phyloP scores from a whole-genome alignment of 2,888 invertebrate genomes.

The Trichogramma dendrolimi region DNA sequence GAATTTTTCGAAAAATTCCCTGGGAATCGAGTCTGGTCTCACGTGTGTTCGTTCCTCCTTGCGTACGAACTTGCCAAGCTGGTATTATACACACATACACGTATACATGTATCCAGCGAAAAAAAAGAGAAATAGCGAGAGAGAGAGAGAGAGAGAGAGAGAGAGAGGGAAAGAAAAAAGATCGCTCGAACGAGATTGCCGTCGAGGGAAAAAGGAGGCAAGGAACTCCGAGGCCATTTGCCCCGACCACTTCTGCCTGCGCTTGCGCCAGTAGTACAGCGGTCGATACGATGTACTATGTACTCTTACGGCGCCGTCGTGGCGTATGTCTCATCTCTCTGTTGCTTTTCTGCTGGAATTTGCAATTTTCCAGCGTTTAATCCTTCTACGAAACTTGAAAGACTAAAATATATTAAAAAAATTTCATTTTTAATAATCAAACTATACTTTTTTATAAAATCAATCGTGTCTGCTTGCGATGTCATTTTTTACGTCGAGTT shows the following conservation, averaged over 20 bases:
- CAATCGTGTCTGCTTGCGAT: too few relatives aligned
- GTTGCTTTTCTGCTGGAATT: slow-evolving; percentile 36
- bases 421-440: too few relatives aligned
- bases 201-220: slow-evolving; percentile 25
- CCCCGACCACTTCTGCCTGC: slow-evolving; percentile 29
- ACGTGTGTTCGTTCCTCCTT: neutral
- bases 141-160: neutral
- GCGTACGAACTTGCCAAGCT: too few relatives aligned
- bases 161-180: slow-evolving; percentile 4
- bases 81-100: too few relatives aligned
- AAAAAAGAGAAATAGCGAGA: neutral
- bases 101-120: too few relatives aligned
- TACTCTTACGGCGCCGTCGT: slow-evolving; percentile 17
- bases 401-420: too few relatives aligned
- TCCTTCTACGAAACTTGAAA: too few relatives aligned
- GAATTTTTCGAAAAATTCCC: slow-evolving; percentile 28
- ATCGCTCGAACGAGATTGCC: slow-evolving; percentile 23
- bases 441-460: too few relatives aligned
- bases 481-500: too few relatives aligned
- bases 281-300: slow-evolving; percentile 41
- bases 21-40: slow-evolving; percentile 28
- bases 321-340: too few relatives aligned
- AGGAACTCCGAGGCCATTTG: slow-evolving; percentile 39
- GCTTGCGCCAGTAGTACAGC: slow-evolving; percentile 30
- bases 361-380: slow-evolving; percentile 36